These are phyloP conservation scores for Odontothrips loti DNA, from an alignment of 2,888 invertebrate genomes.

Conservation along the genomic window DNA sequence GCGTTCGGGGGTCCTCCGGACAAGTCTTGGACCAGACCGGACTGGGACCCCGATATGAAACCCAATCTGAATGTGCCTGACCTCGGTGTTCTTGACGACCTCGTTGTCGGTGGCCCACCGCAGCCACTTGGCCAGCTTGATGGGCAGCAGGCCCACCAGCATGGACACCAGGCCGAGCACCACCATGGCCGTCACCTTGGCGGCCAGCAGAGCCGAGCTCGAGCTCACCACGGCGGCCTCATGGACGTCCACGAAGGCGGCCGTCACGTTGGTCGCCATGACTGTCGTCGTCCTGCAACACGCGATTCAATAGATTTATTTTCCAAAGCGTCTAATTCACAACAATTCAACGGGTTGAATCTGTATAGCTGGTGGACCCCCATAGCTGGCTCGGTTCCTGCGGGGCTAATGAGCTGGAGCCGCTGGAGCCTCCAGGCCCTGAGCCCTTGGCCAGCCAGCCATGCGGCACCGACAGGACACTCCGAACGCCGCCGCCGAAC, in stretches of 20 bases:
- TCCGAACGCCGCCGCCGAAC: too few relatives aligned
- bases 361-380: too few relatives aligned
- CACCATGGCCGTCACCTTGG: slow-evolving; percentile 74
- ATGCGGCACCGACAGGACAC: neutral
- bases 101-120: slow-evolving; percentile 42
- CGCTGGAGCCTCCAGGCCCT: neutral
- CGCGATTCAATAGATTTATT: too few relatives aligned
- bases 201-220: slow-evolving; percentile 52
- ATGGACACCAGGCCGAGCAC: slow-evolving; percentile 72
- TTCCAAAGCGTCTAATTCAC: too few relatives aligned
- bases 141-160: slow-evolving; percentile 68
- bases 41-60: too few relatives aligned
- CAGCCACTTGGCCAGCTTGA: slow-evolving; percentile 63
- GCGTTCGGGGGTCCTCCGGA: neutral
- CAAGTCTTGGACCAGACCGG: slow-evolving; percentile 44
- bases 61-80: slow-evolving; percentile 31
- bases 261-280: neutral
- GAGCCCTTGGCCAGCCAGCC: neutral
- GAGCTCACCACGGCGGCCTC: neutral
- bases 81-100: slow-evolving; percentile 17
- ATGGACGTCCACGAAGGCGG: neutral
- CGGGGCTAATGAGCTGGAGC: neutral
- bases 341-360: too few relatives aligned
- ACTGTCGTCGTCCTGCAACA: neutral
- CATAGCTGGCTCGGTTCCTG: neutral